These are phyloP conservation scores for Glaucomys volans DNA, from an alignment of 2,113 vertebrate genomes.

Conservation along the genomic window DNA sequence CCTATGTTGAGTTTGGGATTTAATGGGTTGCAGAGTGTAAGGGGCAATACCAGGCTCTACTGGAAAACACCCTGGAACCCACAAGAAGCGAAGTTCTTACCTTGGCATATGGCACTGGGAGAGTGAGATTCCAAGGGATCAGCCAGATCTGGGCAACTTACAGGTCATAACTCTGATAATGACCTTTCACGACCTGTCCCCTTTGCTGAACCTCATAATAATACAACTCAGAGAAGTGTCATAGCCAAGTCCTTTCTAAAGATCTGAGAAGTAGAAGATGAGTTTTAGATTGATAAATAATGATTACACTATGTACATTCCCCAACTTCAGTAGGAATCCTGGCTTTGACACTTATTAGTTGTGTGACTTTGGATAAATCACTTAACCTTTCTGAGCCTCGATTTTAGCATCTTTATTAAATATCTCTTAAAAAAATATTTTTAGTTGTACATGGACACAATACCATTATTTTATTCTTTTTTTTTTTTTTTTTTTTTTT, in stretches of 20 bases:
- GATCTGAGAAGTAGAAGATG: background rate
- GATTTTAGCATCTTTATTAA: conserved; percentile 11
- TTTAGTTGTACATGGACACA: no score
- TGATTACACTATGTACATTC: background rate
- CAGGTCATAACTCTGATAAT: background rate
- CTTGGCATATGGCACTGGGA: background rate
- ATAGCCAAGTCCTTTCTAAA: background rate
- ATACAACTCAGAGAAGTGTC: background rate
- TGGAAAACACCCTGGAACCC: background rate
- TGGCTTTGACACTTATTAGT: background rate
- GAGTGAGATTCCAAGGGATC: background rate
- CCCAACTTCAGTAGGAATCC: background rate
- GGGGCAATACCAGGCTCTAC: background rate
- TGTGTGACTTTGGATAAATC: background rate
- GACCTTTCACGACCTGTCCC: background rate
- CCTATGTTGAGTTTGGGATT: background rate
- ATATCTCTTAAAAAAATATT: background rate
- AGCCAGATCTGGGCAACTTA: background rate
- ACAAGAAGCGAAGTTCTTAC: background rate
- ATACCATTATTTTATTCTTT: no score
- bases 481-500: no score
- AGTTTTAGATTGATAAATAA: background rate
- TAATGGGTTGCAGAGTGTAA: background rate
- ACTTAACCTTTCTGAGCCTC: conserved; percentile 13
- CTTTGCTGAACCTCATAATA: background rate